A percentile compares a stretch with the other conserved stretches of the same genome.
Evolutionary conservation across 2,888 invertebrate genomes (phyloP).

Genomic region (Eupithecia abbreviata): DNA sequence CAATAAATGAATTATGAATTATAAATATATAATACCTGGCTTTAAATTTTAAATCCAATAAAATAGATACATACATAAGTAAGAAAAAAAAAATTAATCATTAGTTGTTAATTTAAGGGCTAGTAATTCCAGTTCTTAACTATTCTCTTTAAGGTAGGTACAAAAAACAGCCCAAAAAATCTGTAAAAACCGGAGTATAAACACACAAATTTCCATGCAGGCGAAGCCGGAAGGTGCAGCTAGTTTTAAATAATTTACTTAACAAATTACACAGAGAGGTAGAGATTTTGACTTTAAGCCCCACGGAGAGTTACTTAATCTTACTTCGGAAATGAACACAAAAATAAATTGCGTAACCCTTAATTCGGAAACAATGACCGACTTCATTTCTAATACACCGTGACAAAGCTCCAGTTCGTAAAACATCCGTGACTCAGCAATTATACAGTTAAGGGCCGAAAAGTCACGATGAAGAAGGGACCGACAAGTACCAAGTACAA

Average conservation of each 20-base stretch:
- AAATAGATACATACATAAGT: not conserved
- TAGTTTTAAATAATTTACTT: too few relatives aligned
- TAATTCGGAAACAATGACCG: conserved; percentile 26
- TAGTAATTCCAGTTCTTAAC: too few relatives aligned
- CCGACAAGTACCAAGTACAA: not conserved
- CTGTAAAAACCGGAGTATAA: too few relatives aligned
- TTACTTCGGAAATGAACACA: not conserved
- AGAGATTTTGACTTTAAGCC: not conserved
- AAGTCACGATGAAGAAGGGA: conserved; percentile 13
- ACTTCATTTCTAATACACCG: conserved; percentile 27
- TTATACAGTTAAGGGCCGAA: conserved; percentile 5
- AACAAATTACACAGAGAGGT: not conserved
- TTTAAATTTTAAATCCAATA: not conserved
- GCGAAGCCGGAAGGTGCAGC: too few relatives aligned
- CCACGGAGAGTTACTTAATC: not conserved
- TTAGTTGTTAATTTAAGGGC: too few relatives aligned
- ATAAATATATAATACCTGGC: too few relatives aligned
- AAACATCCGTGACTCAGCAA: conserved; percentile 32
- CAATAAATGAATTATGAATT: too few relatives aligned
- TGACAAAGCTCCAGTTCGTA: conserved; percentile 25
- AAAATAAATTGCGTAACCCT: conserved; percentile 6
- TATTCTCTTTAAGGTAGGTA: too few relatives aligned
- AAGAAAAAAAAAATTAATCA: too few relatives aligned
- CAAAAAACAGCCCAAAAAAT: too few relatives aligned
- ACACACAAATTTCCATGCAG: too few relatives aligned